Evolutionary conservation across 2,888 invertebrate species (phyloP), one percentile per base, ranked within the genome.

Genomic region (Pheosia tremula): DNA sequence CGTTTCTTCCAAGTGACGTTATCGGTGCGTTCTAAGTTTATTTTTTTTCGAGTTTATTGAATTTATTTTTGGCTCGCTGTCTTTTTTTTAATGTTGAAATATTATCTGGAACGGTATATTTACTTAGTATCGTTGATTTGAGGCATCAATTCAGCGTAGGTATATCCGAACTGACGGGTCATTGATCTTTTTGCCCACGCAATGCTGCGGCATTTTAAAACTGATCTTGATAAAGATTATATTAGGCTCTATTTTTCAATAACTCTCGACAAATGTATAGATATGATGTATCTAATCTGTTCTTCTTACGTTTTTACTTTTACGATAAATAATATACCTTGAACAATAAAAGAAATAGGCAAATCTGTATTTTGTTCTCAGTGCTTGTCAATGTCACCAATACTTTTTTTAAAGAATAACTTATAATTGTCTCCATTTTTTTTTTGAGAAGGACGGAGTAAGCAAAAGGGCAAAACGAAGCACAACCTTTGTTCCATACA

Each of bases 171-270:
- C 68, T 68, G 75, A 73, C 66, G 74, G 81, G 78, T 68, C 81
- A 78, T 82, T 80, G 84, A 83, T 82, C 82, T 79, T 71, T 58
- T 66, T 66, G 75, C 83, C 85, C 83, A 85, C 87, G 82, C 83
- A 56, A 58, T 61, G 67, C 72, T 71, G 74, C 67, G 70, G 73
- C 68, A 60, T 66, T 74, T 76, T 78, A 80, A 81, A 78, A 69
- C 68, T 75, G 74, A 75, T 67, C 62, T 75, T 78, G 71, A 68
- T 71, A 72, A 76, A 72, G 5, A 67, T 72, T 77, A 75, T 74
- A 74, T 57, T 60, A 39, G 43, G 11, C 5, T 56, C n/a, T 11
- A 41, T 13, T 41, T 41, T 41, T 56, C 41, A 56, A 50, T 24
- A 6, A 24, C 3, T 36, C 24, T 24, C 24, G 24, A 1, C 1